A percentile compares a stretch with the other conserved stretches of the same genome.
Evolutionary conservation across 2,797 vertebrate genomes (phyloP).

Genomic region (Paramormyrops hopkinsi): DNA sequence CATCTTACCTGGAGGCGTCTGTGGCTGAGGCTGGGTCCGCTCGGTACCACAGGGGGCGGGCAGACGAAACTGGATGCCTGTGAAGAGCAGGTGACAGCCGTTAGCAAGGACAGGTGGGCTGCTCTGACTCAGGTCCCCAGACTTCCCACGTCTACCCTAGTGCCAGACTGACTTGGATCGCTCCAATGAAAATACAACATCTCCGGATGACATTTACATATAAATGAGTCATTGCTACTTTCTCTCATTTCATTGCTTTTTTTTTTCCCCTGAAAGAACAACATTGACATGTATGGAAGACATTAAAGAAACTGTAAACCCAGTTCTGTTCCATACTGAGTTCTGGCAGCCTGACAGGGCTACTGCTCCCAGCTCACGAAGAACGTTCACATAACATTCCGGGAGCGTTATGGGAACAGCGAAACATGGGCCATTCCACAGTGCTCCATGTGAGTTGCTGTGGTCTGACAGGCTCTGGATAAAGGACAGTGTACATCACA

Average conservation of each 20-base stretch:
- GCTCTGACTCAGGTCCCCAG: slow-evolving; percentile 16
- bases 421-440: not conserved
- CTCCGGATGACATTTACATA: slow-evolving; percentile 18
- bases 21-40: slow-evolving; percentile 59
- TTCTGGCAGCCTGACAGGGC: not conserved
- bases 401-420: not conserved
- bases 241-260: not conserved
- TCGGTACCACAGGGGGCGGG: slow-evolving; percentile 69
- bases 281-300: slow-evolving; percentile 14
- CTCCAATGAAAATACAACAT: slow-evolving; percentile 12
- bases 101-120: slow-evolving; percentile 41
- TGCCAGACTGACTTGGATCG: slow-evolving; percentile 23
- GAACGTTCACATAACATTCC: not conserved
- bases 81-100: slow-evolving; percentile 51
- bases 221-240: slow-evolving; percentile 14
- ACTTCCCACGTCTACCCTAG: slow-evolving; percentile 4
- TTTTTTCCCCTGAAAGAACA: slow-evolving; percentile 13
- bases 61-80: slow-evolving; percentile 78
- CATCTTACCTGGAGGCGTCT: slow-evolving; percentile 61
- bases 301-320: not conserved
- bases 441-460: not conserved
- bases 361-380: not conserved
- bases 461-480: slow-evolving; percentile 12
- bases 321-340: not conserved
- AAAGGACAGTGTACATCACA: not conserved